Evolutionary conservation across 2,888 invertebrate genomes (phyloP), one percentile per base, ranked within the genome.

Genomic region (Sarcophaga subvicina): DNA sequence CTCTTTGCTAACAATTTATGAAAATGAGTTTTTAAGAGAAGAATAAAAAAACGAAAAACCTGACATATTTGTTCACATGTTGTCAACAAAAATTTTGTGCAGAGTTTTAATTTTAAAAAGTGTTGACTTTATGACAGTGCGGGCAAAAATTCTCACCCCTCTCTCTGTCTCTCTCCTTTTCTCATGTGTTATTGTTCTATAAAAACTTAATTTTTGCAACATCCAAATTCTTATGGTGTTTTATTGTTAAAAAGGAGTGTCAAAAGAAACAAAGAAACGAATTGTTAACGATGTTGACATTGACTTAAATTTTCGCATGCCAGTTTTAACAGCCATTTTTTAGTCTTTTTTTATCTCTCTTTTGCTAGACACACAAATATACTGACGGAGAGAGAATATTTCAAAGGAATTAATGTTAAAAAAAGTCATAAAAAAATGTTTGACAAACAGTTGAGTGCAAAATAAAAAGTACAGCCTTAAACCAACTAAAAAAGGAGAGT

Each of bases 211-310:
- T 37, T 4, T 47, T 73, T 72, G 22, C 67, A 63, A 69, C 77
- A 77, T 54, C 1, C 2, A 2, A 37, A 37, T 37, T 37, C 37
- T 37, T 37, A 8, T 37, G 37, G 37, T 37, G 37, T 37, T 37
- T 37, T 37, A 37, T 37, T 37, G 37, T 37, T 37, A 37, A 37
- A 37, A 37, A 37, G 37, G 8, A 37, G 10, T 37, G 37, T 37
- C 37, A 37, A 37, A 37, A 37, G 37, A 10, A 37, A 2, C 10
- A 37, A 37, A 37, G 37, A 37, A 37, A 37, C 10, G 37, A 37
- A 37, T 37, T 37, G 37, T 81, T 77, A 82, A 66, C 60, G 49
- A 63, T 72, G 82, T 77, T 86, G 86, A 83, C 86, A 80, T 80
- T 83, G 86, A 80, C 83, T 75, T 75, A 47, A 63, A 59, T 45